Evolutionary conservation across 2,888 invertebrate genomes (phyloP).

Genomic region (Sinotaia quadrata): DNA sequence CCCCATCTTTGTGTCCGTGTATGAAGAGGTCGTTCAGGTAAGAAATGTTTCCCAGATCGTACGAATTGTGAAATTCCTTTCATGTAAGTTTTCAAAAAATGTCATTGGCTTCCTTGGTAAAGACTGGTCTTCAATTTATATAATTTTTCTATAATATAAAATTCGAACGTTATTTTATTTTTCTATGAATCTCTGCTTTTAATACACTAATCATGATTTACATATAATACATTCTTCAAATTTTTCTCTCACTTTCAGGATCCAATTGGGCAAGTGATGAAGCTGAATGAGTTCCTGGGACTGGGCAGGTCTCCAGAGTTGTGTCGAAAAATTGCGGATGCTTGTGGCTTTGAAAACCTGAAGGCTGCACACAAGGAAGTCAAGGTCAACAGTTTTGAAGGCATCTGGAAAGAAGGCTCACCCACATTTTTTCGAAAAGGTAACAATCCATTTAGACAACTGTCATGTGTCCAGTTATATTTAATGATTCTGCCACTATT

Average conservation of each 20-base stretch:
- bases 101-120: too few relatives aligned
- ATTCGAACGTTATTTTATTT: too few relatives aligned
- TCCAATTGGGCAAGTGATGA: conserved; percentile 21
- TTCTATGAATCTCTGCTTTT: too few relatives aligned
- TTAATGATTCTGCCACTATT: too few relatives aligned
- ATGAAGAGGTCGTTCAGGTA: conserved; percentile 25
- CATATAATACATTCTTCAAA: too few relatives aligned
- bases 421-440: conserved; percentile 29
- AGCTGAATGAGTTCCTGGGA: conserved; percentile 25
- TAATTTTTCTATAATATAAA: too few relatives aligned
- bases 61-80: too few relatives aligned
- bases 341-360: conserved; percentile 16
- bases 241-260: neutral
- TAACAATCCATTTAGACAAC: neutral
- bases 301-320: conserved; percentile 18
- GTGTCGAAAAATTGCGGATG: conserved; percentile 18
- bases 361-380: conserved; percentile 4
- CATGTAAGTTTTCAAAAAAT: too few relatives aligned
- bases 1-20: conserved; percentile 12
- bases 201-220: too few relatives aligned
- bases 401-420: conserved; percentile 18
- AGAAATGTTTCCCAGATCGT: too few relatives aligned
- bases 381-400: conserved; percentile 9
- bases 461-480: too few relatives aligned
- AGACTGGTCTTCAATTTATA: too few relatives aligned